Base-by-base conservation (phyloP, 1,140 invertebrate species). In the Papilio xuthus region DNA sequence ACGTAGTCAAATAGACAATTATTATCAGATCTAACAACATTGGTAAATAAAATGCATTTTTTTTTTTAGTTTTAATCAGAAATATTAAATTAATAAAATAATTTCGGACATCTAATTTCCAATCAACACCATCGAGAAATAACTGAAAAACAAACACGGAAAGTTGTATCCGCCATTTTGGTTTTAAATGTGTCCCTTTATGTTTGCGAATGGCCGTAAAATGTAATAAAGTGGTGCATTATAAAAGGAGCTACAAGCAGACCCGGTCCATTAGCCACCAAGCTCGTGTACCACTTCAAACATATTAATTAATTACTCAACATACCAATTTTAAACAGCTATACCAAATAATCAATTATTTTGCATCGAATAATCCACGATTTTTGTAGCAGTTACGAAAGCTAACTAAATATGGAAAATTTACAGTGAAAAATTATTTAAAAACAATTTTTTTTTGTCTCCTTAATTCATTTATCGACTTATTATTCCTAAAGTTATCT, bases 271-370 rank as follows among this genome's bases (percentile, higher is more conserved):
- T 74, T 74, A 74, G 12, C 44, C 44, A 37, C 10, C 71, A 42
- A 47, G 71, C 20, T 42, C 73, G 28, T 75, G 73, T 56, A 56
- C 28, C 73, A 50, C 47, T 50, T 75, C 73, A 7, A 75, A 56
- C 44, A 56, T 75, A 37, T 75, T 32, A 75, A 75, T 75, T 75
- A 75, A 75, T 75, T 75, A 75, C 47, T 18, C 20, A 10, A 73
- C 23, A 28, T 73, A 8, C 20, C 71, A 73, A 50, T 50, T 73
- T 73, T 26, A 73, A 50, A 8, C 42, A 26, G 41, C 15, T 44
- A 7, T 23, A 73, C 42, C 42, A 73, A 73, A 73, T 26, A 73
- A 2, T 18, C 37, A 47, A 73, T 13, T 23, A 44, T 73, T 28
- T 73, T 42, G 41, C 42, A 47, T 50, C 41, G 23, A 73, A 44